These are phyloP conservation scores for Tetrao urogallus DNA, from an alignment of 2,113 vertebrate species.

Conservation along the genomic window DNA sequence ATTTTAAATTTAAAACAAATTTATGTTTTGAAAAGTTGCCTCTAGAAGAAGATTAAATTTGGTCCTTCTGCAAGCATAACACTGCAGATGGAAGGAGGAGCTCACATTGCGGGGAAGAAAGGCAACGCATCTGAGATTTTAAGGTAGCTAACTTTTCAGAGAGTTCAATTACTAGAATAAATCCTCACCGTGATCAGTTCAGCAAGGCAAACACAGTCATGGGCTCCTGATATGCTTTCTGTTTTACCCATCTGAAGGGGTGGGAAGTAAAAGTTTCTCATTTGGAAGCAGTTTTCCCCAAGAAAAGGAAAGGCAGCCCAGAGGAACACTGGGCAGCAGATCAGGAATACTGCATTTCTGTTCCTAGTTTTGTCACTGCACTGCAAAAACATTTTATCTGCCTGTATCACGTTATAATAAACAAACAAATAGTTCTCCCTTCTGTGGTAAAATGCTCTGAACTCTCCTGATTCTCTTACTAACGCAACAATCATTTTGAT, in stretches of 20 bases:
- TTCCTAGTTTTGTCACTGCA: neutral
- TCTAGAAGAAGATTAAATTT: constrained; percentile 5
- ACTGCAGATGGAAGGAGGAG: neutral
- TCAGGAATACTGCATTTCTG: constrained; percentile 4
- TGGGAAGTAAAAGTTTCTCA: neutral
- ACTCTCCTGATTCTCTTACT: neutral
- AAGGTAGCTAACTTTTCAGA: constrained; percentile 25
- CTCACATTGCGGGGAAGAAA: neutral
- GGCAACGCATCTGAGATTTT: neutral
- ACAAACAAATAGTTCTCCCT: neutral
- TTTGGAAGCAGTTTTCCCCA: neutral
- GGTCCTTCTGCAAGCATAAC: neutral
- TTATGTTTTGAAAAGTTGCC: neutral
- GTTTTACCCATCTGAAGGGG: neutral
- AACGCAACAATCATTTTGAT: neutral
- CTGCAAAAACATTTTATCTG: neutral
- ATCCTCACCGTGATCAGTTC: neutral
- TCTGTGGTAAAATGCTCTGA: neutral
- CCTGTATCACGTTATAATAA: neutral
- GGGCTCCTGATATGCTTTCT: neutral
- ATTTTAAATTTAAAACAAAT: constrained; percentile 18
- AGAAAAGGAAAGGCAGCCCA: neutral
- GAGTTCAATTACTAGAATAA: neutral
- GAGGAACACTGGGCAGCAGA: neutral
- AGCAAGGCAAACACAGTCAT: neutral